phyloP scores from a whole-genome alignment of 2,888 invertebrate species.

The Linnaemya tessellans region DNA sequence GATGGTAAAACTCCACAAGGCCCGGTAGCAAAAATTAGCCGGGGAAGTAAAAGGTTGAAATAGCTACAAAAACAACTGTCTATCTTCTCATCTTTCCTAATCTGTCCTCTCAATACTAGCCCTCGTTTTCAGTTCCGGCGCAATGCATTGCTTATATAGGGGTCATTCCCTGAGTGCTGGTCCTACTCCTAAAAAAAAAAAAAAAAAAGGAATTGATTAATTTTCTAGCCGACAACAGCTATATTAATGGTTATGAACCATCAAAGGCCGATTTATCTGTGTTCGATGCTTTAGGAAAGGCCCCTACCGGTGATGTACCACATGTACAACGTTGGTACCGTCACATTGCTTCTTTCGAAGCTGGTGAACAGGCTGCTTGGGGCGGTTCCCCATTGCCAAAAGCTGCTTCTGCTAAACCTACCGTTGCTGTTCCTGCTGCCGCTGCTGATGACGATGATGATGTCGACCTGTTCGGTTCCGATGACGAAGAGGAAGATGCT shows the following conservation, averaged over 20 bases:
- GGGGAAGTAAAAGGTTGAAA: too few species aligned
- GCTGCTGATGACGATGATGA: constrained; percentile 83
- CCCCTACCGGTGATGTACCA: constrained; percentile 86
- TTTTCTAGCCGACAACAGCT: constrained; percentile 93
- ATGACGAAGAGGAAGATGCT: constrained; percentile 94
- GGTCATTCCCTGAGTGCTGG: too few species aligned
- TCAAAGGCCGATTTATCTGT: constrained; percentile 94
- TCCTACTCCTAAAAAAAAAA: too few species aligned
- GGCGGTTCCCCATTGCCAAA: constrained; percentile 85
- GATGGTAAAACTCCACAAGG: constrained; percentile 94
- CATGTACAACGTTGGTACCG: constrained; percentile 96
- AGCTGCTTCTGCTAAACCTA: constrained; percentile 86
- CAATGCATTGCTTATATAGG: too few species aligned
- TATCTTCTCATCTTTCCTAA: too few species aligned
- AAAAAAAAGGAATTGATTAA: constrained; percentile 91
- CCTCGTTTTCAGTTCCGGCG: too few species aligned
- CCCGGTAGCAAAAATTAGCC: too few species aligned
- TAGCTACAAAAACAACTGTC: too few species aligned
- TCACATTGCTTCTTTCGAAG: constrained; percentile 94
- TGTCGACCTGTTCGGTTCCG: constrained; percentile 95
- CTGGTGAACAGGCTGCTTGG: constrained; percentile 88
- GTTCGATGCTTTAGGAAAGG: constrained; percentile 90
- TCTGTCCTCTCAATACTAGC: too few species aligned
- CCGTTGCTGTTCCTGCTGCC: constrained; percentile 81
- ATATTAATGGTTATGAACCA: constrained; percentile 93